Conservation (phyloP, 2,113 vertebrate genomes). For the Cynocephalus volans region DNA sequence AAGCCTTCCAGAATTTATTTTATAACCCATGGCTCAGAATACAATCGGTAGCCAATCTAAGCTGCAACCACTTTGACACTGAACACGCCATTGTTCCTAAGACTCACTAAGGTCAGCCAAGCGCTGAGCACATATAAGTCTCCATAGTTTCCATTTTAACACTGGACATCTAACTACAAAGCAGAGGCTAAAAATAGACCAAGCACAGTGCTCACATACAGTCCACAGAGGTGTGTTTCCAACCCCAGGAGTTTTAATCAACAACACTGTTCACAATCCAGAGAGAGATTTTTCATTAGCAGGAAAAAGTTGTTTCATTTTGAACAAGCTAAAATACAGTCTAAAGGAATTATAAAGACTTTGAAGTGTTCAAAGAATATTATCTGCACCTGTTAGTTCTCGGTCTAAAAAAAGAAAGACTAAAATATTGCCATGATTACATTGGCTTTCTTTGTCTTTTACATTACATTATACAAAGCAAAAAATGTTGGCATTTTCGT, state of each 20-base stretch:
- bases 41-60: slow-evolving; percentile 42
- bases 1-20: slow-evolving; percentile 58
- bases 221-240: neutral
- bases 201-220: neutral
- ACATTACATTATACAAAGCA: neutral
- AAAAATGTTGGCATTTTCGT: neutral
- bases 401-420: slow-evolving; percentile 56
- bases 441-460: slow-evolving; percentile 27
- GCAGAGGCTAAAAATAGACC: slow-evolving; percentile 72
- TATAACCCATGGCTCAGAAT: slow-evolving; percentile 28
- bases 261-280: neutral
- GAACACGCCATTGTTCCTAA: slow-evolving; percentile 63
- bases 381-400: slow-evolving; percentile 59
- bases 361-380: slow-evolving; percentile 62
- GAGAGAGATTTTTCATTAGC: neutral
- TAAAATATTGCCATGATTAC: slow-evolving; percentile 7
- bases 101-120: slow-evolving; percentile 74
- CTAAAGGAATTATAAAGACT: slow-evolving; percentile 18
- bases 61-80: neutral
- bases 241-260: neutral
- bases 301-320: neutral
- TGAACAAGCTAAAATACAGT: slow-evolving; percentile 22
- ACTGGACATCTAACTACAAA: slow-evolving; percentile 56
- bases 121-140: slow-evolving; percentile 39
- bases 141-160: slow-evolving; percentile 71